Base-by-base conservation (phyloP, 2,888 invertebrate genomes). In the Patella pellucida region DNA sequence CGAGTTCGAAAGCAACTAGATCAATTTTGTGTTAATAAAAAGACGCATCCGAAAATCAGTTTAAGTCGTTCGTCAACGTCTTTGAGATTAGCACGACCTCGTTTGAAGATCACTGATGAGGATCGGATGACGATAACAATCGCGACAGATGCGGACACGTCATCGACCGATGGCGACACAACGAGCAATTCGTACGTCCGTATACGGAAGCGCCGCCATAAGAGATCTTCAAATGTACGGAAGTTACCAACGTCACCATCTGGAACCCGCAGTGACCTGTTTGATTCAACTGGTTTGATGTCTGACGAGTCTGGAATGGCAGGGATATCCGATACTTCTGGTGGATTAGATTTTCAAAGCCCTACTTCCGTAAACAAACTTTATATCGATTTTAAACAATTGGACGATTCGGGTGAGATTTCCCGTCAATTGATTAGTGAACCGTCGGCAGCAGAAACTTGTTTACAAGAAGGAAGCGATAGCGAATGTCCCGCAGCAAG, bases 81-180 rank as follows among this genome's bases (percentile, higher is more conserved):
- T 7, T 50, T 70, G 1, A 92, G 93, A 41, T 89, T 93, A 74
- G 89, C 92, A 77, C 90, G 92, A 67, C 91, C 92, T 19, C 90
- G 90, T 80, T 91, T 91, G 52, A 87, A 88, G 74, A 90, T 91
- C 80, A 88, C 91, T 1, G 92, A 92, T 78, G 92, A 91, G 73
- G 90, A 91, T 80, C 91, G 91, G 71, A 86, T 89, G 78, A 89
- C 90, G 4, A 86, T 88, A 77, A 90, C 90, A 75, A 89, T 88
- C 74, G 90, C 87, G 72, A 91, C 89, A 71, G 89, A 89, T 52
- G 78, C 76, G n/a, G 78, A 78, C 12, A 75, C 78, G 51, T 67
- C 72, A 1, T 74, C 77, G 5, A 77, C 79, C 14, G 76, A 78
- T 41, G 69, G 76, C 16, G 78, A 78, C 41, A 73, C 73, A 41